A percentile compares a stretch with the other conserved stretches of the same genome.
phyloP scores from a whole-genome alignment of 2,797 vertebrate genomes.

The Antennarius maculatus region DNA sequence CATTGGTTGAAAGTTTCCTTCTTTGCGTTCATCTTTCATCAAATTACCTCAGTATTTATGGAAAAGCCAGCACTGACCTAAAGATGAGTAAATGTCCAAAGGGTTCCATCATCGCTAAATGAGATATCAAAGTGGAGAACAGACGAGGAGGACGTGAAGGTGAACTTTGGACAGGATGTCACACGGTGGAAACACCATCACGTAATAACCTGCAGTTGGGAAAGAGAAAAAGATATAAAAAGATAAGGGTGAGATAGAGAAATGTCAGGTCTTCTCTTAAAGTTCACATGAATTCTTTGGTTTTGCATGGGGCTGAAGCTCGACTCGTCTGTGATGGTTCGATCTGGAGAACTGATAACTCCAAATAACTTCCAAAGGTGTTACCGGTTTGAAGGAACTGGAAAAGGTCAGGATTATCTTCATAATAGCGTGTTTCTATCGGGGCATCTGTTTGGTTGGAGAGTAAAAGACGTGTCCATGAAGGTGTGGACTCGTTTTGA shows the following conservation, averaged over 20 bases:
- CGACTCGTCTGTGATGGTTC: no score
- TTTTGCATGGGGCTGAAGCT: not conserved
- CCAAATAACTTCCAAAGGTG: not conserved
- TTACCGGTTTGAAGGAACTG: not conserved
- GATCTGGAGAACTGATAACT: not conserved
- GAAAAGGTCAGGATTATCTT: slow-evolving; percentile 67
- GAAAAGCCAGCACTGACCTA: slow-evolving; percentile 2
- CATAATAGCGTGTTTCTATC: slow-evolving; percentile 51
- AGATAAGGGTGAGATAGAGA: slow-evolving; percentile 3
- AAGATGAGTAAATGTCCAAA: not conserved
- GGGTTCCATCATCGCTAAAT: slow-evolving; percentile 21
- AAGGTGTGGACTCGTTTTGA: slow-evolving; percentile 36
- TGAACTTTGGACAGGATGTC: not conserved
- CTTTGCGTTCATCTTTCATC: slow-evolving; percentile 16
- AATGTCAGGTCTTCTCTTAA: not conserved
- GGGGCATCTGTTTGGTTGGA: not conserved
- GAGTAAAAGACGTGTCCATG: not conserved
- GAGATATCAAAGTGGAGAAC: slow-evolving; percentile 5
- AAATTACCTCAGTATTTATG: not conserved
- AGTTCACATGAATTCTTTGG: not conserved
- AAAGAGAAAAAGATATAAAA: slow-evolving; percentile 6
- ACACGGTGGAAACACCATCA: not conserved
- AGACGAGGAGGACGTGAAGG: not conserved
- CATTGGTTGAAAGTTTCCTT: slow-evolving; percentile 20
- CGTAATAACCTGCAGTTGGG: slow-evolving; percentile 24